Evolutionary conservation across 2,113 vertebrate species (phyloP), one percentile per base, ranked within the genome.

Genomic region (Oncorhynchus tshawytscha): DNA sequence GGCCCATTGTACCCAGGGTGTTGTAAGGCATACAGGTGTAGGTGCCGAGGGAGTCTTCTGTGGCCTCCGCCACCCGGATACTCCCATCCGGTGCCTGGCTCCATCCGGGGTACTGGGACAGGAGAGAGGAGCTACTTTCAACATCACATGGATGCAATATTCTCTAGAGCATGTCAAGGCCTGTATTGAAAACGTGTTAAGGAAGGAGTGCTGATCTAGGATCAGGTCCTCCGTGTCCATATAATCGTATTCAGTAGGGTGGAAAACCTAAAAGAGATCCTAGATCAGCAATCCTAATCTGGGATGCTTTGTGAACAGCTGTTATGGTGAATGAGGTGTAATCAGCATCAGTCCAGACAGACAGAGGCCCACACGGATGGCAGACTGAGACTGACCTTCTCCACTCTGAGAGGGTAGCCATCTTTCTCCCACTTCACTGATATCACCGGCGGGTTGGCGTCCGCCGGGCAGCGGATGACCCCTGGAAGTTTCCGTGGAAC

Each of bases 1-100:
- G 96, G 94, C 98, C 97, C 96, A 98, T 97, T 87, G 98, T 99
- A 94, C 98, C 98, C 93, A 99, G 91, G 89, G 95, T 95, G 70
- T 99, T 99, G 94, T 99, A 99, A 99, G 98, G 97, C 98, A 99
- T 95, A 89, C 98, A 99, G 94, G 97, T 99, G 91, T 99, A 99
- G 90, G 98, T 99, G 96, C 98, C 98, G 86, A 99, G 96, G 86
- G 97, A 97, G 85, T 99, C 98, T 88, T 99, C 97, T 68, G 97
- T 99, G 86, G 97, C 97, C 93, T 99, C 97, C 76, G 96, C 97
- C 70, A 99, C 96, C 75, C 96, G 95, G 89, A 99, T 98, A 74
- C 96, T 98, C 90, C 98, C 97, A 12, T 99, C 98, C 39, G 95
- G 94, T 93, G 96, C 92, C 88, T 97, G 86, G 91, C 95, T 98